Conservation (phyloP, 1,140 invertebrate genomes). For the Eriocheir sinensis region DNA sequence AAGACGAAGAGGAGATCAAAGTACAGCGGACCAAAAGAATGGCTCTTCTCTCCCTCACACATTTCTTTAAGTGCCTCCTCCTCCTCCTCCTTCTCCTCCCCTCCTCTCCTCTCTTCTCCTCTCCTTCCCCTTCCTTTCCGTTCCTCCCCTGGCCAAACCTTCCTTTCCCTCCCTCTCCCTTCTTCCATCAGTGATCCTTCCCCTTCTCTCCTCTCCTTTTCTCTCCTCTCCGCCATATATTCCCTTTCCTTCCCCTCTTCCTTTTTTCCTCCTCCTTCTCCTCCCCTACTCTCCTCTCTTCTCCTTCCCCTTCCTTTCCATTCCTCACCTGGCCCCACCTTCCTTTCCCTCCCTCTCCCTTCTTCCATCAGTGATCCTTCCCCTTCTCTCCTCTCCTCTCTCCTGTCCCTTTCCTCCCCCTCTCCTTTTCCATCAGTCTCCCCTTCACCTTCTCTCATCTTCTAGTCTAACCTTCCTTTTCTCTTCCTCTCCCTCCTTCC, state of each 20-base stretch:
- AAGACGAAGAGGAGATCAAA: no score
- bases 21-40: no score
- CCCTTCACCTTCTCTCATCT: background rate
- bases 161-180: no score
- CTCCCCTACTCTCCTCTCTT: constrained; percentile 1
- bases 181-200: no score
- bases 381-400: background rate
- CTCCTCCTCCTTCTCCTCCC: no score
- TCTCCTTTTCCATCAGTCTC: background rate
- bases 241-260: no score
- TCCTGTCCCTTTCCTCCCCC: background rate
- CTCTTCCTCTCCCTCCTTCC: background rate
- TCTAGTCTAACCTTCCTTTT: background rate
- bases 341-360: background rate
- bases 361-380: background rate
- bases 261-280: background rate
- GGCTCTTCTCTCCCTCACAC: no score
- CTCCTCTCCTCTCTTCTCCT: background rate
- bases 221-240: background rate
- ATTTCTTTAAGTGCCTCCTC: no score
- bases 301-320: constrained; percentile 1
- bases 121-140: background rate
- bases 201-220: no score
- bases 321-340: background rate
- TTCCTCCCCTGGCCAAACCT: no score